phyloP scores from a whole-genome alignment of 2,888 invertebrate species.

The Myopa tessellatipennis region DNA sequence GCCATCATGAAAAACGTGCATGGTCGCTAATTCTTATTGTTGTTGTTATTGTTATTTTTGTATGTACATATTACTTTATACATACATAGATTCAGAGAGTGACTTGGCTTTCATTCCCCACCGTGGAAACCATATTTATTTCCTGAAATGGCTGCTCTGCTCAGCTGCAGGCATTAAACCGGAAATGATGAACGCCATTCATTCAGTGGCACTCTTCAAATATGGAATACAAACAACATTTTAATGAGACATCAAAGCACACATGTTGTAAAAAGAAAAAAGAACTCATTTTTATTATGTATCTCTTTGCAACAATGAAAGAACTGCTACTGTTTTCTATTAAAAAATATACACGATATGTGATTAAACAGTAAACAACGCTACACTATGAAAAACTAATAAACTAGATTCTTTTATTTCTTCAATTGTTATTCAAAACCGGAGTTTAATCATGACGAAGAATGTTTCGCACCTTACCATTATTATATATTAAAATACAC shows the following conservation, averaged over 20 bases:
- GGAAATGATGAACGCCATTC: conserved; percentile 22
- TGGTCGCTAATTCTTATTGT: not conserved
- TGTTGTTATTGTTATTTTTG: not conserved
- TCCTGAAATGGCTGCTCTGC: not conserved
- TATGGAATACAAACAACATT: conserved; percentile 16
- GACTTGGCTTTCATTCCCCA: not conserved
- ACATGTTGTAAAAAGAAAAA: not conserved
- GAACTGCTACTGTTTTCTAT: not conserved
- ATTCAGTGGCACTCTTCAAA: not conserved
- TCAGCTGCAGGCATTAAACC: conserved; percentile 13
- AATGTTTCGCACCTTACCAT: no score
- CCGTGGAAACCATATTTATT: conserved; percentile 12
- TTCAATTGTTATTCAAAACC: no score
- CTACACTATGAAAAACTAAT: no score
- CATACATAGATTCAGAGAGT: not conserved
- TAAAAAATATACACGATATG: not conserved
- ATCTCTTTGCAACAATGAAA: conserved; percentile 6
- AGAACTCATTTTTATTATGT: not conserved
- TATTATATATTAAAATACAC: no score
- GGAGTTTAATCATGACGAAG: no score
- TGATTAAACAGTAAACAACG: no score
- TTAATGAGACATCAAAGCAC: conserved; percentile 11
- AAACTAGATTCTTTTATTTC: not conserved
- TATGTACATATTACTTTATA: not conserved
- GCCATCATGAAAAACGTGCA: conserved; percentile 16